phyloP scores from a whole-genome alignment of 2,113 vertebrate species.

The Poeciliopsis turrubarensis region DNA sequence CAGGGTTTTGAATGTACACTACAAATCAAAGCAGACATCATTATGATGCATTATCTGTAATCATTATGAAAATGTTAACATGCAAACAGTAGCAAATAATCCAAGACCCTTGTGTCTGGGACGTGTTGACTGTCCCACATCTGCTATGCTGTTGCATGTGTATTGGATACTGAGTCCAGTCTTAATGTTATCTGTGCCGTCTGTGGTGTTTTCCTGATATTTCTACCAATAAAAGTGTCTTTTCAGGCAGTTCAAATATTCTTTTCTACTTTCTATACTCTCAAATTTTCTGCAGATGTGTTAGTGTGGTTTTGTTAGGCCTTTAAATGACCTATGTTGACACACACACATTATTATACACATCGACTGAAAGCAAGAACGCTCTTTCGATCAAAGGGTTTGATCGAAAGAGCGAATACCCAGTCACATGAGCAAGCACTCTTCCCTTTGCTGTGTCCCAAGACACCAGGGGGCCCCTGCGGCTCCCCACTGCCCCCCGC shows the following conservation, averaged over 20 bases:
- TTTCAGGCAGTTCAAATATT: constrained; percentile 1
- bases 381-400: constrained; percentile 36
- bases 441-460: constrained; percentile 39
- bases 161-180: constrained; percentile 12
- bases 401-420: neutral
- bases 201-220: constrained; percentile 23
- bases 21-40: no score
- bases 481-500: constrained; percentile 40
- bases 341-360: constrained; percentile 36
- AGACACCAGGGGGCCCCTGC: constrained; percentile 51
- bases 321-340: constrained; percentile 32
- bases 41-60: neutral
- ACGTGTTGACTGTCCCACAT: neutral
- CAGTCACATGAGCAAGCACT: constrained; percentile 47
- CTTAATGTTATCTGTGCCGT: constrained; percentile 29
- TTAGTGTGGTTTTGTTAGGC: neutral
- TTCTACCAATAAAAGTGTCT: constrained; percentile 23
- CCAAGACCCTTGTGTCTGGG: neutral
- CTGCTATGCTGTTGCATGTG: neutral
- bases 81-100: neutral
- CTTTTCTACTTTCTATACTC: constrained; percentile 12
- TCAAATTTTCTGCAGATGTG: constrained; percentile 27
- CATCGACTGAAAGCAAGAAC: constrained; percentile 42
- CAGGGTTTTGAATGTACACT: neutral
- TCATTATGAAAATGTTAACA: neutral